Percentiles rank a stretch among this genome's conserved stretches.
These are phyloP conservation scores for Brachionus rubens DNA, from an alignment of 1,140 invertebrate genomes.

Conservation along the genomic window DNA sequence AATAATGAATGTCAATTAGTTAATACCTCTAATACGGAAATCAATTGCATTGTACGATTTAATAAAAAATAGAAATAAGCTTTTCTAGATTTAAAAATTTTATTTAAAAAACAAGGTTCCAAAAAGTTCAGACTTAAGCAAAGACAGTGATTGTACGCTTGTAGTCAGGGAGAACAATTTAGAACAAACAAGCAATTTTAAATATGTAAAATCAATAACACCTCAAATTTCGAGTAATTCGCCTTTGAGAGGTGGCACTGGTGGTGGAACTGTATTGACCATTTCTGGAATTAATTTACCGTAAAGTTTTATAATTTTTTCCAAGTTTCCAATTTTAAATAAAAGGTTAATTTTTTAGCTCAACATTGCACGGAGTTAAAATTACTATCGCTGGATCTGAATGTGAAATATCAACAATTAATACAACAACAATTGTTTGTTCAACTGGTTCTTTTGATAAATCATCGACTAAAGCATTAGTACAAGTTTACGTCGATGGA, in stretches of 20 bases:
- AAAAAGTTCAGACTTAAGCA: neutral
- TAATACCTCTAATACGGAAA: neutral
- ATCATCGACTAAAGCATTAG: neutral
- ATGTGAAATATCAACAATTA: conserved; percentile 4
- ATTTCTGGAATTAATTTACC: conserved; percentile 50
- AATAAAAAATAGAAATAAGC: too few species aligned
- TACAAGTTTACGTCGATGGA: neutral
- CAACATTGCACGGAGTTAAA: neutral
- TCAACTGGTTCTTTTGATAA: neutral
- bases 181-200: too few species aligned
- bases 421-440: conserved; percentile 16
- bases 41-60: too few species aligned
- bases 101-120: too few species aligned
- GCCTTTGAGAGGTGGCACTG: conserved; percentile 48
- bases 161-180: too few species aligned
- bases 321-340: neutral
- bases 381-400: conserved; percentile 17
- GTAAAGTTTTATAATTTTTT: conserved; percentile 41
- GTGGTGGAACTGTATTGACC: conserved; percentile 50
- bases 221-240: conserved; percentile 43
- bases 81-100: too few species aligned
- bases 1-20: too few species aligned
- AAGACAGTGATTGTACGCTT: too few species aligned
- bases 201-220: conserved; percentile 31
- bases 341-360: too few species aligned